Evolutionary conservation across 1,140 invertebrate species (phyloP), one percentile per base, ranked within the genome.

Genomic region (Drosophila willistoni): DNA sequence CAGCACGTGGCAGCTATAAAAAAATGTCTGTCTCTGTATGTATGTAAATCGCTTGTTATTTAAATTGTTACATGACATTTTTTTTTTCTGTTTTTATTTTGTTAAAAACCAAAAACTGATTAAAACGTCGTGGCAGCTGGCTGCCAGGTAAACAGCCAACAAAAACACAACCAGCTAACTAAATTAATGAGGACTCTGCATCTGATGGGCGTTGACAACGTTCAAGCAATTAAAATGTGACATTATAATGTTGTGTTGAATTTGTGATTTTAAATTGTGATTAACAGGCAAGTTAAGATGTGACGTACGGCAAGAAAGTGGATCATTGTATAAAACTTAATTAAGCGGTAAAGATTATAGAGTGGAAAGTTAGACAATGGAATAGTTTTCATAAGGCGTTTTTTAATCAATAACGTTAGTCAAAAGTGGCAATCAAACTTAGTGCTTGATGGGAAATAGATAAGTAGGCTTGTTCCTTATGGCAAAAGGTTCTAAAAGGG

Each of bases 31-130:
- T 51, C 44, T 51, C 17, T 10, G 19, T 51, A 56, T 67, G 9
- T 36, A 36, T 67, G 33, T 44, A 66, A 68, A 34, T 73, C 64
- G 41, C 59, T 55, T 73, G 33, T 51, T 60, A 62, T 73, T 54
- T 59, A 64, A 60, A 51, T 66, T 55, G 51, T 71, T 64, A 39
- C 36, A 71, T 71, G 57, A 62, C 41, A 47, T 65, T 73, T n/a
- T 47, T 47, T 47, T 73, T 17, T 47, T 10, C 3, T 47, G 7
- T 1, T 47, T 47, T 51, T 51, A 7, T 51, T 51, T 39, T 12
- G 36, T 13, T 22, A 51, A 22, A 51, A 51, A 51, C 44, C 17
- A 51, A 51, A 51, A 51, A 19, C 44, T 51, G 44, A 51, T 51
- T 51, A 51, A 51, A 51, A 17, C 44, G 13, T 51, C 10, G 17